Conservation (phyloP, 2,113 vertebrate species). For the Spea bombifrons region DNA sequence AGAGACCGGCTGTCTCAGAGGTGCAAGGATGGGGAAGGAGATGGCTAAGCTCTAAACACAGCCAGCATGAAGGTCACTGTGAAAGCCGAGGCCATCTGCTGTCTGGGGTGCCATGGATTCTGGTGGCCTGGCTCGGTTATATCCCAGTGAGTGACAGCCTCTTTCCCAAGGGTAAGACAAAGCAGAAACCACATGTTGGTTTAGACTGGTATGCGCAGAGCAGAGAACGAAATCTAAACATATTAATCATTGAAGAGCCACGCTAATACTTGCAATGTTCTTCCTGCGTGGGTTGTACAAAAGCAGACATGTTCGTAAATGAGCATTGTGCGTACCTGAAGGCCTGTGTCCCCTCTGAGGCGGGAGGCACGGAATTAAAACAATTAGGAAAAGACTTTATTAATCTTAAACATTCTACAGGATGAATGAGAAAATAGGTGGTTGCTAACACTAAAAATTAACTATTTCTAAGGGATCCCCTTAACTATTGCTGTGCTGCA, state of each 20-base stretch:
- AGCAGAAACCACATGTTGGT: slow-evolving; percentile 43
- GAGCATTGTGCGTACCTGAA: too few relatives aligned
- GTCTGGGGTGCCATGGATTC: slow-evolving; percentile 53
- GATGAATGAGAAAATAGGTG: too few relatives aligned
- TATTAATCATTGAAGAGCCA: slow-evolving; percentile 33
- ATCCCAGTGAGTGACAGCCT: slow-evolving; percentile 43
- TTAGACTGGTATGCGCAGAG: slow-evolving; percentile 4
- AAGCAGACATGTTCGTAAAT: too few relatives aligned
- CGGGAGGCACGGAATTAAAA: too few relatives aligned
- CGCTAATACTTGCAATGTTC: neutral
- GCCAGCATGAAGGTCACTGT: slow-evolving; percentile 56
- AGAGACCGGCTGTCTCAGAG: slow-evolving; percentile 46
- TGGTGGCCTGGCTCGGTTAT: slow-evolving; percentile 37
- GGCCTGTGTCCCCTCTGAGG: too few relatives aligned
- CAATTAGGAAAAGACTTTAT: too few relatives aligned
- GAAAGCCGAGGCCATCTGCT: slow-evolving; percentile 50
- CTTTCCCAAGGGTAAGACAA: slow-evolving; percentile 18
- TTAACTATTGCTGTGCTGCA: too few relatives aligned
- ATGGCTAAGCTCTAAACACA: slow-evolving; percentile 44
- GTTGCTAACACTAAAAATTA: too few relatives aligned
- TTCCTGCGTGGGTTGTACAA: too few relatives aligned
- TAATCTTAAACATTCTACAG: too few relatives aligned
- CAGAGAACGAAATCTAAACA: slow-evolving; percentile 11
- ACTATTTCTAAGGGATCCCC: too few relatives aligned
- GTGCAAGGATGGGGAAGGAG: slow-evolving; percentile 39